Evolutionary conservation across 1,140 invertebrate genomes (phyloP).

Genomic region (Aradophagus sp.): DNA sequence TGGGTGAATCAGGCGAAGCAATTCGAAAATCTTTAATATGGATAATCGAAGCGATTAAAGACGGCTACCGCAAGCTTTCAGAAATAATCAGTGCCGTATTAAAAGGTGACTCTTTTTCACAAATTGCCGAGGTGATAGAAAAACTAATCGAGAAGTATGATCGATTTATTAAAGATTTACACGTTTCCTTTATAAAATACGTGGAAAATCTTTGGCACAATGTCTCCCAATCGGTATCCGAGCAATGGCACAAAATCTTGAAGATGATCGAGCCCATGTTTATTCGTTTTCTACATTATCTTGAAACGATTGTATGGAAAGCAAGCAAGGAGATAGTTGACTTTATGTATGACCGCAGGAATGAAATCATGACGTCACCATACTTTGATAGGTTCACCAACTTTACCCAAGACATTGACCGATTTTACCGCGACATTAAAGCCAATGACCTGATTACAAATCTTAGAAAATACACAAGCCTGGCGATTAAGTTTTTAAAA

Average conservation of each 20-base stretch:
- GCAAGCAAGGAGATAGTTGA: slow-evolving; percentile 83
- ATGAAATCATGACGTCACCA: slow-evolving; percentile 85
- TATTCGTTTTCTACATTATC: slow-evolving; percentile 83
- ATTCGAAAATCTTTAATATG: slow-evolving; percentile 83
- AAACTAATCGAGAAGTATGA: slow-evolving; percentile 84
- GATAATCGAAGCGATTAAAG: slow-evolving; percentile 84
- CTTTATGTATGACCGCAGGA: slow-evolving; percentile 85
- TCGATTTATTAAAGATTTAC: slow-evolving; percentile 84
- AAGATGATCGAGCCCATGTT: slow-evolving; percentile 85
- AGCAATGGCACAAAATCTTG: slow-evolving; percentile 82
- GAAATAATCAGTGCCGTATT: slow-evolving; percentile 81
- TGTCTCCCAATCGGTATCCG: slow-evolving; percentile 76
- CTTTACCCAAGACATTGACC: slow-evolving; percentile 86
- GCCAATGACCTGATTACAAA: slow-evolving; percentile 83
- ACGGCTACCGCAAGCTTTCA: slow-evolving; percentile 80
- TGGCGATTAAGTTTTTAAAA: slow-evolving; percentile 81
- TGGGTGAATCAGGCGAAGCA: slow-evolving; percentile 87
- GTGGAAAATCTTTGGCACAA: slow-evolving; percentile 83
- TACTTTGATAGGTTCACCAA: slow-evolving; percentile 86
- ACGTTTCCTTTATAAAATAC: slow-evolving; percentile 84
- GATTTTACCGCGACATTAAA: slow-evolving; percentile 83
- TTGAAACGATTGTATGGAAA: slow-evolving; percentile 83
- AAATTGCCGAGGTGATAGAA: slow-evolving; percentile 81
- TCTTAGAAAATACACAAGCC: slow-evolving; percentile 82
- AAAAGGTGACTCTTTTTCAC: slow-evolving; percentile 82